Percentiles rank a stretch among this genome's conserved stretches.
Evolutionary conservation across 2,888 invertebrate genomes (phyloP).

Genomic region (Nymphalis polychloros): DNA sequence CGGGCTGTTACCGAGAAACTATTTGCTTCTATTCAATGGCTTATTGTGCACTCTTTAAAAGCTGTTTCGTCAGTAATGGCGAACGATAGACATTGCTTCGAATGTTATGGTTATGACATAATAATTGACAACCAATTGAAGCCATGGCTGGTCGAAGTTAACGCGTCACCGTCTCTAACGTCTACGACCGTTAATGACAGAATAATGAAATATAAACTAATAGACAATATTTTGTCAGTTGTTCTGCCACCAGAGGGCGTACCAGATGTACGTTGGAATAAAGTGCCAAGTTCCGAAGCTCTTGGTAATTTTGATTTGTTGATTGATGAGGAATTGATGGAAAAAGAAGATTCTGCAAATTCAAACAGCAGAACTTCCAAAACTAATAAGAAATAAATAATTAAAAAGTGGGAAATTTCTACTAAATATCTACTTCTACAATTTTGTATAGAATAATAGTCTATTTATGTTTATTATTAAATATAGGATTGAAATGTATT

Average conservation of each 20-base stretch:
- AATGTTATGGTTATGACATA: slow-evolving; percentile 98
- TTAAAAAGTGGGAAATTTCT: neutral
- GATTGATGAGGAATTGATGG: slow-evolving; percentile 90
- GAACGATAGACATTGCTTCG: slow-evolving; percentile 95
- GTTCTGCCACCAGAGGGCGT: slow-evolving; percentile 93
- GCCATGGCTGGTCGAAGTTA: slow-evolving; percentile 97
- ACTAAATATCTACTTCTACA: no score
- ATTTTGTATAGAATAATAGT: no score
- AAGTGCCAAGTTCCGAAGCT: slow-evolving; percentile 87
- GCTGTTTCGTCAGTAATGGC: slow-evolving; percentile 97
- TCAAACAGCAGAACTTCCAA: slow-evolving; percentile 9
- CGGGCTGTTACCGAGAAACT: slow-evolving; percentile 93
- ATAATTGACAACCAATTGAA: slow-evolving; percentile 97
- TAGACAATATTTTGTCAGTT: slow-evolving; percentile 95
- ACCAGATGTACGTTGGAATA: slow-evolving; percentile 95
- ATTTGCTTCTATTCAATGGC: slow-evolving; percentile 94
- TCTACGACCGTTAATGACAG: slow-evolving; percentile 97
- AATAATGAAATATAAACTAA: slow-evolving; percentile 95
- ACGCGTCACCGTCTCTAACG: slow-evolving; percentile 96
- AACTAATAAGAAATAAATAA: slow-evolving; percentile 17
- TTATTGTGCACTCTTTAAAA: slow-evolving; percentile 96
- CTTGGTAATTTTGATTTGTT: slow-evolving; percentile 92
- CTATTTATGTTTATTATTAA: no score
- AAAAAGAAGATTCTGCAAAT: slow-evolving; percentile 80
- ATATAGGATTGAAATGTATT: no score